Conservation (phyloP, 2,888 invertebrate species). For the Listrodromus nycthemerus region DNA sequence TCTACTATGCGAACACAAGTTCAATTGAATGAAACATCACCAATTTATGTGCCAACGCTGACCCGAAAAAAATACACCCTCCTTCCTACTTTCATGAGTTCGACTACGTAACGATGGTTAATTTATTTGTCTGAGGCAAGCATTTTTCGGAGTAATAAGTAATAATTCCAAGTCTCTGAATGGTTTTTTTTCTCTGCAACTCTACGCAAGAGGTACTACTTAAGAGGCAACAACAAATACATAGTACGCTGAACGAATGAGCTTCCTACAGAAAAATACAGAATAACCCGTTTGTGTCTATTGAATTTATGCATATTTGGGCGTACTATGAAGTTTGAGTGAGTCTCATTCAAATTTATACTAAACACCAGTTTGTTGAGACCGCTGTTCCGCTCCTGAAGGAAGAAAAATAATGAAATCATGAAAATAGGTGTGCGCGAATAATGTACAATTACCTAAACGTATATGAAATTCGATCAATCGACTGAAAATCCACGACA, state of each 20-base stretch:
- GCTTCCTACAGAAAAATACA: conserved; percentile 34
- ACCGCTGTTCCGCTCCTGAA: neutral
- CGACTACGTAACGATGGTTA: conserved; percentile 46
- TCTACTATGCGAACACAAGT: conserved; percentile 5
- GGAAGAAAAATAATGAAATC: neutral
- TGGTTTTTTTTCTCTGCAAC: conserved; percentile 5
- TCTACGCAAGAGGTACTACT: conserved; percentile 1
- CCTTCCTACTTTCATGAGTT: conserved; percentile 42
- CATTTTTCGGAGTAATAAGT: conserved; percentile 38
- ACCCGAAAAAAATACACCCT: conserved; percentile 4
- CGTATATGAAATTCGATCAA: conserved; percentile 39
- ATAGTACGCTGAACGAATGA: neutral
- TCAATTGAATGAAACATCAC: conserved; percentile 26
- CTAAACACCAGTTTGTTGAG: conserved; percentile 33
- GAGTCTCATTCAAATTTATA: conserved; percentile 35
- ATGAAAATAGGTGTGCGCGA: conserved; percentile 34
- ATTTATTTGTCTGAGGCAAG: conserved; percentile 43
- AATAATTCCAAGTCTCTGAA: conserved; percentile 1
- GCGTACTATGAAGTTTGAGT: conserved; percentile 47
- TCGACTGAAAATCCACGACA: conserved; percentile 17
- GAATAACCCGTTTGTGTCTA: conserved; percentile 34
- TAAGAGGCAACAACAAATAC: neutral
- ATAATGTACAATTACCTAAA: conserved; percentile 57
- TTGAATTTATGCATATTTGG: conserved; percentile 50
- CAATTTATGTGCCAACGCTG: conserved; percentile 39